Conservation (phyloP, 2,797 vertebrate genomes). For the Prionace glauca region DNA sequence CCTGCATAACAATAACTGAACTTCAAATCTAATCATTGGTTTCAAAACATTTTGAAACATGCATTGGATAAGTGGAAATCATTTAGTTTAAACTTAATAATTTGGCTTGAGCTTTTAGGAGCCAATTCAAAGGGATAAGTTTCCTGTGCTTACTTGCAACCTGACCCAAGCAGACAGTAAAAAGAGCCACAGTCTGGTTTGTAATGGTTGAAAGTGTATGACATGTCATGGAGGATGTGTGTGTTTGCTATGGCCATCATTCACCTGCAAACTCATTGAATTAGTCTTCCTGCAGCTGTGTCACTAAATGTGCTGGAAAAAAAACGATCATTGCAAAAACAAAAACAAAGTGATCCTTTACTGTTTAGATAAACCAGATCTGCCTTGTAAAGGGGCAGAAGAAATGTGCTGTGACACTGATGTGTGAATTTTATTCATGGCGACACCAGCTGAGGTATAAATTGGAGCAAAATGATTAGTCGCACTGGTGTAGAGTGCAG, state of each 20-base stretch:
- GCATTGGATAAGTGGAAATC: neutral
- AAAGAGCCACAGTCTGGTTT: neutral
- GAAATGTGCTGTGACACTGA: neutral
- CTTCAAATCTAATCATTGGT: neutral
- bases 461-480: neutral
- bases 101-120: neutral
- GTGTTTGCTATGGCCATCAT: neutral
- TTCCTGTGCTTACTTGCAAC: neutral
- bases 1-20: neutral
- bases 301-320: neutral
- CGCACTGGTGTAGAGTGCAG: neutral
- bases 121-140: neutral
- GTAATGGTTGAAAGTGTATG: neutral
- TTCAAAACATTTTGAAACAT: neutral
- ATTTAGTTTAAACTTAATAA: neutral
- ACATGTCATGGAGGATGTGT: neutral
- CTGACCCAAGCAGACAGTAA: neutral
- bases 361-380: neutral
- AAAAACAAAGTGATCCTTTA: neutral
- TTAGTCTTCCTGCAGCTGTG: neutral
- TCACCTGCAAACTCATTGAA: neutral
- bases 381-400: neutral
- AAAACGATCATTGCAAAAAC: neutral
- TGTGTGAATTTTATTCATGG: neutral
- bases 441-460: conserved; percentile 8